phyloP scores from a whole-genome alignment of 2,888 invertebrate species.

The Trichacis sp. region DNA sequence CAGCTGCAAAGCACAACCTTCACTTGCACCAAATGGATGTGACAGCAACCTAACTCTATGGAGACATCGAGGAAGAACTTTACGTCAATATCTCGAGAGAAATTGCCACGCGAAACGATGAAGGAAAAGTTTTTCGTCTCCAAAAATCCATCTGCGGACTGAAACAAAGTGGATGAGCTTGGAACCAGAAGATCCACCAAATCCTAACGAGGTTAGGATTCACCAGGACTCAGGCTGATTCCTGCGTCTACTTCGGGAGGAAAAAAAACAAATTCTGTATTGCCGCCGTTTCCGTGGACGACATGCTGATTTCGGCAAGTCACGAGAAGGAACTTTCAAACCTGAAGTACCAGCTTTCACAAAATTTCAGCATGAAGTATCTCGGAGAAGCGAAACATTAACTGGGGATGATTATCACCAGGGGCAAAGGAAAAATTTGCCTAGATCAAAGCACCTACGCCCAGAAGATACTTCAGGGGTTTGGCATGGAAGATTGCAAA shows the following conservation, averaged over 20 bases:
- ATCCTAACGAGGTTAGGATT: too few species aligned
- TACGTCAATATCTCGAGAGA: conserved; percentile 33
- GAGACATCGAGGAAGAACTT: conserved; percentile 48
- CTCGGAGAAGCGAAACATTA: conserved; percentile 21
- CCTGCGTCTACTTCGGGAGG: background rate
- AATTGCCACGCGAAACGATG: too few species aligned
- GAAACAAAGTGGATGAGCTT: conserved; percentile 26
- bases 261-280: background rate
- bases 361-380: conserved; percentile 26
- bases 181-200: conserved; percentile 19
- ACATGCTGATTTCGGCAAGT: conserved; percentile 23
- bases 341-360: conserved; percentile 12
- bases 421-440: conserved; percentile 3
- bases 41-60: conserved; percentile 50
- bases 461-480: conserved; percentile 42
- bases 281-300: conserved; percentile 36
- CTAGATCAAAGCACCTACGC: conserved; percentile 43
- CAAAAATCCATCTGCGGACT: conserved; percentile 36
- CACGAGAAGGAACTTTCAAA: conserved; percentile 4
- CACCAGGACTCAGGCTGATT: too few species aligned
- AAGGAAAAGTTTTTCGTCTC: too few species aligned
- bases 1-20: too few species aligned
- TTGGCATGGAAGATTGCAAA: conserved; percentile 49
- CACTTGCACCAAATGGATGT: conserved; percentile 52
- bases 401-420: conserved; percentile 27